A percentile compares a stretch with the other conserved stretches of the same genome.
Conservation (phyloP, 1,140 invertebrate species). For the Lamellibrachia luymesi region DNA sequence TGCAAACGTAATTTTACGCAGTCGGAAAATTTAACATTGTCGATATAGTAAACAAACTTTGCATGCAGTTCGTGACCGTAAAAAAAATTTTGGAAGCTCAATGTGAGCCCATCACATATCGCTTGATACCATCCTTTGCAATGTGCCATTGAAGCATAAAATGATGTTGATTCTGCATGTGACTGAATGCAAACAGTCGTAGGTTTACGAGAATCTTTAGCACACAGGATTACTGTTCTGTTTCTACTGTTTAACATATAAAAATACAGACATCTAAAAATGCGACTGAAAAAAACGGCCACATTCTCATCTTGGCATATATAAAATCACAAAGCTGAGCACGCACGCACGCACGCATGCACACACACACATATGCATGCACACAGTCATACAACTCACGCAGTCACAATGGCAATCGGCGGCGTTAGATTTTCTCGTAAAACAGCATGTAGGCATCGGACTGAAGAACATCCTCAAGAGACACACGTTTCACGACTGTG, state of each 20-base stretch:
- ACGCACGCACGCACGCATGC: not conserved
- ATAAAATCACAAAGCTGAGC: not conserved
- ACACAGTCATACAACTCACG: not conserved
- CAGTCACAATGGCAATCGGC: not conserved
- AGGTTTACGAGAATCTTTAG: too few relatives aligned
- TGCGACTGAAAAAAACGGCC: not conserved
- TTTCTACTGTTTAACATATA: not conserved
- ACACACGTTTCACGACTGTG: slow-evolving; percentile 48
- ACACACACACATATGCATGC: not conserved
- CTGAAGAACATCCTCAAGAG: slow-evolving; percentile 52
- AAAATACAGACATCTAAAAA: not conserved
- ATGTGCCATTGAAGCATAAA: too few relatives aligned
- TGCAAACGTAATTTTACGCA: not conserved
- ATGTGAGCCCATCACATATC: not conserved
- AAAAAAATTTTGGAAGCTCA: not conserved
- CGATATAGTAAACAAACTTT: not conserved
- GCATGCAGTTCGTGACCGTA: not conserved
- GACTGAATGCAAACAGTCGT: too few relatives aligned
- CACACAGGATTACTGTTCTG: not conserved
- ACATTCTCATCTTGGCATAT: not conserved
- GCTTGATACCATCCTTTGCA: not conserved
- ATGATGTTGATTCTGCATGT: too few relatives aligned
- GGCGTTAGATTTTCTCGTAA: slow-evolving; percentile 55
- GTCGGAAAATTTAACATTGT: not conserved
- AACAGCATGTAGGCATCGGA: slow-evolving; percentile 61